Evolutionary conservation across 1,140 invertebrate genomes (phyloP).

Genomic region (Ostrea denselamellosa): DNA sequence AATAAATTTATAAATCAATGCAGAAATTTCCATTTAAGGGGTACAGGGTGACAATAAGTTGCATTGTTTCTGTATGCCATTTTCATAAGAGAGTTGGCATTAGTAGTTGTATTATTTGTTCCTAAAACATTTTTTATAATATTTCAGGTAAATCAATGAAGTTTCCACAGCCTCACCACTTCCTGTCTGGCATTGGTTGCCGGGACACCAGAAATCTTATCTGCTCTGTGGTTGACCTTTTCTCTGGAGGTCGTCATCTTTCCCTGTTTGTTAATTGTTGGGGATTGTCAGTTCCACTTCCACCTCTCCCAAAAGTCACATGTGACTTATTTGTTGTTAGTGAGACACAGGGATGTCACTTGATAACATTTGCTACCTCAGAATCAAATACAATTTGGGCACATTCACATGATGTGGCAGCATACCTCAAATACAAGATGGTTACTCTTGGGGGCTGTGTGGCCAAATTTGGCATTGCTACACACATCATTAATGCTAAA

Average conservation of each 20-base stretch:
- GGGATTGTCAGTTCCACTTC: constrained; percentile 58
- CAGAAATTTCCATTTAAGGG: no score
- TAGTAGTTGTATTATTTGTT: no score
- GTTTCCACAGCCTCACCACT: constrained; percentile 53
- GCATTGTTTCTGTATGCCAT: no score
- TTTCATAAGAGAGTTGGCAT: no score
- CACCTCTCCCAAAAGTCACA: constrained; percentile 48
- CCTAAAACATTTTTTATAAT: not conserved
- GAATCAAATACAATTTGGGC: constrained; percentile 10
- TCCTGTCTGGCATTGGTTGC: constrained; percentile 48
- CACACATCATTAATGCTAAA: constrained; percentile 59
- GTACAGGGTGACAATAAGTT: no score
- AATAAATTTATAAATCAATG: no score
- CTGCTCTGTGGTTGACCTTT: constrained; percentile 45
- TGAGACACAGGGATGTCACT: constrained; percentile 54
- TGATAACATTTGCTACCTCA: constrained; percentile 58
- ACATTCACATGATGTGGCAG: constrained; percentile 53
- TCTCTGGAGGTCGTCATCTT: constrained; percentile 46
- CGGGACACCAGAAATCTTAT: constrained; percentile 52
- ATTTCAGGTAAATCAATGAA: constrained; percentile 45
- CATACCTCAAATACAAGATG: constrained; percentile 59
- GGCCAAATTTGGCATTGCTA: constrained; percentile 66
- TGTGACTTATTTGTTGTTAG: constrained; percentile 61
- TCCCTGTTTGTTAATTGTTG: constrained; percentile 61
- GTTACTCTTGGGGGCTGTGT: constrained; percentile 68